phyloP scores from a whole-genome alignment of 2,888 invertebrate species.

The Coelinius sp. region DNA sequence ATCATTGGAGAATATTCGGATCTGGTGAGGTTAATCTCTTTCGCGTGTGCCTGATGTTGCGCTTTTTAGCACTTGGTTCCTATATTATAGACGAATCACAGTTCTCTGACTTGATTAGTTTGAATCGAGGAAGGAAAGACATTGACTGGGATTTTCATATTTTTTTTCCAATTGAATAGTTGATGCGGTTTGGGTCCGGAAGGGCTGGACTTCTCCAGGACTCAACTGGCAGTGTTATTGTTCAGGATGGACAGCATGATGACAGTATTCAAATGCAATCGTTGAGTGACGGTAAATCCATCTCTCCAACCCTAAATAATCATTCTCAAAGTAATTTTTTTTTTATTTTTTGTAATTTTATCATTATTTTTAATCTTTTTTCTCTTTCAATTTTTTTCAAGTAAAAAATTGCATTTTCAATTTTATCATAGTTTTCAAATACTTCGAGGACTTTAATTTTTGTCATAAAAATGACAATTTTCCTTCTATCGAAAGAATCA shows the following conservation, averaged over 20 bases:
- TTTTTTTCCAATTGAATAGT: constrained; percentile 65
- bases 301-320: neutral
- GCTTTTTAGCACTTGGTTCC: constrained; percentile 29
- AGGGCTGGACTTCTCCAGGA: constrained; percentile 73
- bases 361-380: constrained; percentile 14
- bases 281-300: constrained; percentile 70
- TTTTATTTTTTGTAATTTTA: neutral
- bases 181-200: constrained; percentile 74
- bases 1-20: constrained; percentile 36
- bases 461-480: too few species aligned
- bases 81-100: neutral
- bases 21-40: constrained; percentile 47
- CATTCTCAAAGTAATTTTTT: constrained; percentile 19
- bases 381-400: neutral
- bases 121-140: constrained; percentile 24
- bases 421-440: too few species aligned
- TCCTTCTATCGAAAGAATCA: neutral
- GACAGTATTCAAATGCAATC: constrained; percentile 72
- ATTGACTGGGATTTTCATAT: neutral
- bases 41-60: constrained; percentile 36
- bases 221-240: constrained; percentile 76
- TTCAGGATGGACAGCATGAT: constrained; percentile 69
- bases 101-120: neutral
- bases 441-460: too few species aligned
- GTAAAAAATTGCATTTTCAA: constrained; percentile 21